Percentiles rank a stretch among this genome's conserved stretches.
Evolutionary conservation across 2,888 invertebrate genomes (phyloP).

Genomic region (Scaptomyza polygonia): DNA sequence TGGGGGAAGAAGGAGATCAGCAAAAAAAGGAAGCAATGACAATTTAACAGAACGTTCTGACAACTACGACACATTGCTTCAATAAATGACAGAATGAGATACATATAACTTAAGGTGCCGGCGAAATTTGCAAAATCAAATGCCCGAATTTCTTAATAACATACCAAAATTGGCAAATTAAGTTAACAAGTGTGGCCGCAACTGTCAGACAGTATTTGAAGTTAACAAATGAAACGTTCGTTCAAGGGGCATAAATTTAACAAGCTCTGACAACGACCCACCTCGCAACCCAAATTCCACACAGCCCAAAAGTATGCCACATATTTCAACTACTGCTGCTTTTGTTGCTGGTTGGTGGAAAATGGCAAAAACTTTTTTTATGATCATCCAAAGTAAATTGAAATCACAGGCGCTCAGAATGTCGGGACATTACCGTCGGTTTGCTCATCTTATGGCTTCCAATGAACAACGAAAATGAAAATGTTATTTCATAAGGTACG

Average conservation of each 20-base stretch:
- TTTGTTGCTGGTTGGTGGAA: constrained; percentile 5
- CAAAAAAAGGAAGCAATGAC: constrained; percentile 4
- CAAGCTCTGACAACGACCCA: constrained; percentile 46
- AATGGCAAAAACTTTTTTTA: constrained; percentile 57
- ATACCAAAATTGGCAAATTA: constrained; percentile 41
- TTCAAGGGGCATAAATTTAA: constrained; percentile 60
- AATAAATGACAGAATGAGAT: constrained; percentile 31
- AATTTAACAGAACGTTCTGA: constrained; percentile 44
- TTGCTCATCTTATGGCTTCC: constrained; percentile 39
- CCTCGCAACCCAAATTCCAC: background rate
- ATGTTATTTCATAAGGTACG: constrained; percentile 68
- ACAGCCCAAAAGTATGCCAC: constrained; percentile 46
- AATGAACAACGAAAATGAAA: constrained; percentile 44
- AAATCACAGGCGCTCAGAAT: constrained; percentile 53
- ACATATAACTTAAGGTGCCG: constrained; percentile 26
- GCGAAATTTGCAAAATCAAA: constrained; percentile 7
- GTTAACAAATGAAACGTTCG: constrained; percentile 50
- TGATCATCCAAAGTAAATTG: constrained; percentile 70
- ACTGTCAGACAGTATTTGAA: constrained; percentile 57
- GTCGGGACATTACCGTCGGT: constrained; percentile 3
- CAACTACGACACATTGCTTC: constrained; percentile 27
- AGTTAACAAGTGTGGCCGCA: constrained; percentile 31
- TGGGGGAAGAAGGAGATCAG: background rate
- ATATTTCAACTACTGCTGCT: background rate
- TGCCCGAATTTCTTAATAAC: constrained; percentile 23